Percentiles rank a stretch among this genome's conserved stretches.
phyloP scores from a whole-genome alignment of 2,888 invertebrate species.

The Amorpha juglandis region DNA sequence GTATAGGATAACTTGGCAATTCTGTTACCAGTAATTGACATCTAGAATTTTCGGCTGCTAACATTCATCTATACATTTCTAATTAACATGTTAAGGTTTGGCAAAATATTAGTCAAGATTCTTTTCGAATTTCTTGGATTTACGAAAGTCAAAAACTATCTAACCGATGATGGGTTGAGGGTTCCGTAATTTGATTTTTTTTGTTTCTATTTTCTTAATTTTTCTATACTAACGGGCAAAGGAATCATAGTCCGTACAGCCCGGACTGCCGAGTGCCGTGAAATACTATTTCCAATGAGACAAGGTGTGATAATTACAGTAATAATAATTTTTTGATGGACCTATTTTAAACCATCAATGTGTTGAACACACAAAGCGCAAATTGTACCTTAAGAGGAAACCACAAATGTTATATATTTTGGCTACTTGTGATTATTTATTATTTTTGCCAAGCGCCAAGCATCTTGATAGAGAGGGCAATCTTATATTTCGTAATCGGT shows the following conservation, averaged over 20 bases:
- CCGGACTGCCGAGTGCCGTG: neutral
- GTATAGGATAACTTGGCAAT: slow-evolving; percentile 3
- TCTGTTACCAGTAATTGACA: slow-evolving; percentile 6
- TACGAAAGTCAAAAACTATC: neutral
- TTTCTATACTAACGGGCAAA: neutral
- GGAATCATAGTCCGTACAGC: neutral
- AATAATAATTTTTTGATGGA: too few relatives aligned
- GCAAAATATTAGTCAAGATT: neutral
- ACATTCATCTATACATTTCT: neutral
- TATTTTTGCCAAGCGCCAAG: too few relatives aligned
- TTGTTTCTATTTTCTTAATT: neutral
- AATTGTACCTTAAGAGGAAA: too few relatives aligned
- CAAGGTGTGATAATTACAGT: too few relatives aligned
- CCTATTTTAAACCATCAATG: too few relatives aligned
- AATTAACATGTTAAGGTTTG: neutral
- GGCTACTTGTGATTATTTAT: too few relatives aligned
- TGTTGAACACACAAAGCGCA: too few relatives aligned
- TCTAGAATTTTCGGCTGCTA: neutral
- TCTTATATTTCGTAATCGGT: too few relatives aligned
- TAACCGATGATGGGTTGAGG: too few relatives aligned
- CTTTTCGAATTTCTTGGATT: neutral
- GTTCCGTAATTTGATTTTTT: neutral
- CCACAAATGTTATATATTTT: too few relatives aligned
- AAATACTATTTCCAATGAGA: too few relatives aligned
- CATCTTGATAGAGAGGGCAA: too few relatives aligned